Conservation (phyloP, 2,113 vertebrate genomes). For the Alouatta palliata region DNA sequence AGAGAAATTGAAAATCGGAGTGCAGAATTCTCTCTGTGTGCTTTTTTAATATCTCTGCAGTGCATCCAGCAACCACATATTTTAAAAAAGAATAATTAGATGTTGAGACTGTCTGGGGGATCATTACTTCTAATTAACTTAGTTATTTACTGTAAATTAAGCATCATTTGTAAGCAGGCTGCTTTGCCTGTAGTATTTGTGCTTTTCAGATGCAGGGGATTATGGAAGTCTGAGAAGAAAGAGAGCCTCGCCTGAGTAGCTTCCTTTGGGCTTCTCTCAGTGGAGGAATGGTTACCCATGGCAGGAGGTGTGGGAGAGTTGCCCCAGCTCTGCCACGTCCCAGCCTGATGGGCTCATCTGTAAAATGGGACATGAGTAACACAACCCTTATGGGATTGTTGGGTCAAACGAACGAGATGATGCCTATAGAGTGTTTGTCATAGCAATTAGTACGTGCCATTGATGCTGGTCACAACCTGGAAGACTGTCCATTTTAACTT, state of each 20-base stretch:
- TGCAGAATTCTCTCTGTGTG: conserved; percentile 83
- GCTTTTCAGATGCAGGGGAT: conserved; percentile 68
- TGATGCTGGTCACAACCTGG: accelerated
- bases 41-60: conserved; percentile 82
- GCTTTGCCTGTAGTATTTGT: conserved; percentile 77
- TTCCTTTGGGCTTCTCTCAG: background rate
- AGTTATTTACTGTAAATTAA: conserved; percentile 93
- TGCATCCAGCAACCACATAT: conserved; percentile 80
- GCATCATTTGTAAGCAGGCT: conserved; percentile 86
- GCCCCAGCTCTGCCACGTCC: background rate
- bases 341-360: background rate
- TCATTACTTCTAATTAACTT: conserved; percentile 97
- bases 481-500: accelerated
- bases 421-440: background rate
- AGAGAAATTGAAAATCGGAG: conserved; percentile 88
- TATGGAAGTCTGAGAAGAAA: conserved; percentile 57
- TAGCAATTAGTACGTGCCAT: accelerated
- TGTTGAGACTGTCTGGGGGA: conserved; percentile 88
- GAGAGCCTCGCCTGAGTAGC: conserved; percentile 41
- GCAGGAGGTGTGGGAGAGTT: background rate
- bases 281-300: accelerated
- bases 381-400: background rate
- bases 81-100: conserved; percentile 90
- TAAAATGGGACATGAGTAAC: background rate
- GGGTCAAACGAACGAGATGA: accelerated